A percentile compares a stretch with the other conserved stretches of the same genome.
Evolutionary conservation across 2,888 invertebrate genomes (phyloP).

Genomic region (Coleophora deauratella): DNA sequence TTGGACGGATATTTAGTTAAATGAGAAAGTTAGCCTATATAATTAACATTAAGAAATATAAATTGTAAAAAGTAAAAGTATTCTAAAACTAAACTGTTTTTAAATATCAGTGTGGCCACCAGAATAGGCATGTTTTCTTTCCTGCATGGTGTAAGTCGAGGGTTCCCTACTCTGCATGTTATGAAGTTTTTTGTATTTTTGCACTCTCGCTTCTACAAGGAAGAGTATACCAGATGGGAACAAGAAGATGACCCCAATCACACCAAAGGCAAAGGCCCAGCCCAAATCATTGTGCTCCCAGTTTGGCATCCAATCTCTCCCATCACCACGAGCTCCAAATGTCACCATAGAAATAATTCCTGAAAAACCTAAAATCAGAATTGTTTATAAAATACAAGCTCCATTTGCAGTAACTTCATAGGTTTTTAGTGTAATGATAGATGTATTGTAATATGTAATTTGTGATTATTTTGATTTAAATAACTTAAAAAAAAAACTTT

Average conservation of each 20-base stretch:
- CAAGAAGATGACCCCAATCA: slow-evolving; percentile 83
- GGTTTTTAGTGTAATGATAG: too few relatives aligned
- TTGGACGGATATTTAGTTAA: too few relatives aligned
- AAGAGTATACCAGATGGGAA: slow-evolving; percentile 87
- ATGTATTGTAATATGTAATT: too few relatives aligned
- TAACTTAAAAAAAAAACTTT: too few relatives aligned
- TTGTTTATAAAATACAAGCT: too few relatives aligned
- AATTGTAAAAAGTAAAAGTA: too few relatives aligned
- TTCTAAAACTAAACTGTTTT: slow-evolving; percentile 13
- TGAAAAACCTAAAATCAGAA: slow-evolving; percentile 76
- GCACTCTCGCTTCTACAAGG: slow-evolving; percentile 86
- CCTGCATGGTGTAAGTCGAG: slow-evolving; percentile 79
- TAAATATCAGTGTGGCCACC: slow-evolving; percentile 83
- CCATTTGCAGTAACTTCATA: too few relatives aligned
- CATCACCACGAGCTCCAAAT: slow-evolving; percentile 93
- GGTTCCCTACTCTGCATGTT: slow-evolving; percentile 79
- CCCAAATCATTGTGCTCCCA: slow-evolving; percentile 96
- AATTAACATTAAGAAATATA: too few relatives aligned
- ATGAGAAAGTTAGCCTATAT: too few relatives aligned
- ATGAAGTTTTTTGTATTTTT: slow-evolving; percentile 81
- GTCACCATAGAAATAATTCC: slow-evolving; percentile 89
- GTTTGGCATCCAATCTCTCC: slow-evolving; percentile 96
- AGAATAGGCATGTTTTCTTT: slow-evolving; percentile 71
- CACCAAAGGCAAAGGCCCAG: slow-evolving; percentile 94
- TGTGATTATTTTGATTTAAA: too few relatives aligned